phyloP scores from a whole-genome alignment of 1,140 invertebrate species.

The Drosophila novamexicana region DNA sequence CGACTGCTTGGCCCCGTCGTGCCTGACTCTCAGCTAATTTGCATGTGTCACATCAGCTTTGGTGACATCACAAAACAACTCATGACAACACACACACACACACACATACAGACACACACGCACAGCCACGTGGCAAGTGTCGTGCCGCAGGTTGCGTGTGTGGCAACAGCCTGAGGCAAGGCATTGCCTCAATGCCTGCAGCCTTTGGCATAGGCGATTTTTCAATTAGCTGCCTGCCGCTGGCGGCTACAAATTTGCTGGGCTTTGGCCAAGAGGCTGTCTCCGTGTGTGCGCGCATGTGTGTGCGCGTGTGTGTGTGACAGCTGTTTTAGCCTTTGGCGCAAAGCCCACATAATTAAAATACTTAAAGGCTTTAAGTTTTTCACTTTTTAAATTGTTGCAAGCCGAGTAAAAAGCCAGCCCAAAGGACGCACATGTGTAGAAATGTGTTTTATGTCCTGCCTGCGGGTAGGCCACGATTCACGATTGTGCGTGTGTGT shows the following conservation, averaged over 20 bases:
- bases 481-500: neutral
- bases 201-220: slow-evolving; percentile 72
- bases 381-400: slow-evolving; percentile 74
- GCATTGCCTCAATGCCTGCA: neutral
- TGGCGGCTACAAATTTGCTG: slow-evolving; percentile 64
- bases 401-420: slow-evolving; percentile 26
- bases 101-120: neutral
- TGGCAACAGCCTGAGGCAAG: slow-evolving; percentile 13
- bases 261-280: slow-evolving; percentile 52
- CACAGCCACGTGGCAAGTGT: slow-evolving; percentile 3
- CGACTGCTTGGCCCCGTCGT: slow-evolving; percentile 29
- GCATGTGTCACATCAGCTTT: slow-evolving; percentile 75
- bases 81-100: slow-evolving; percentile 11
- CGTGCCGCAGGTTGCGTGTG: neutral
- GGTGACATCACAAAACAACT: slow-evolving; percentile 43
- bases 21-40: slow-evolving; percentile 54
- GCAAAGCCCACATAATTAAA: slow-evolving; percentile 81
- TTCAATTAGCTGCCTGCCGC: slow-evolving; percentile 67
- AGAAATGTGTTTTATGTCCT: slow-evolving; percentile 69
- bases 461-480: no score
- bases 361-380: slow-evolving; percentile 83
- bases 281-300: no score
- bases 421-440: slow-evolving; percentile 70
- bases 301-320: neutral
- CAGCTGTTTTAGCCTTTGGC: slow-evolving; percentile 48